Percentiles rank a stretch among this genome's conserved stretches.
Evolutionary conservation across 2,113 vertebrate species (phyloP).

Genomic region (Phylloscopus trochiloides): DNA sequence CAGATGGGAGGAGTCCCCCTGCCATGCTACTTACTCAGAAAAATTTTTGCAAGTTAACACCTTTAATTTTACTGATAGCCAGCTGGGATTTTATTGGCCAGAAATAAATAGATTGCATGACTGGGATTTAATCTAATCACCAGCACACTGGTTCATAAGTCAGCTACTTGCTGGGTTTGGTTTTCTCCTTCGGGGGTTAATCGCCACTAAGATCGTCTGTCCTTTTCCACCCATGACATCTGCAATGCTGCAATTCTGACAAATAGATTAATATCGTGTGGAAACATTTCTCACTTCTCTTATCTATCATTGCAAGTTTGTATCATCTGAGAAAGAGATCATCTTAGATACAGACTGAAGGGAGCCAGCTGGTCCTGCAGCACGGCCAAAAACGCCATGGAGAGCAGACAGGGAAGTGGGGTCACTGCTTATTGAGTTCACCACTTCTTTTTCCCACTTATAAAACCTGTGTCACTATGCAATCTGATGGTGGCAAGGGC

Average conservation of each 20-base stretch:
- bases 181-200: constrained; percentile 44
- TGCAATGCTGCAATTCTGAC: constrained; percentile 14
- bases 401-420: neutral
- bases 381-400: neutral
- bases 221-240: neutral
- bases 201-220: neutral
- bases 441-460: neutral
- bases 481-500: neutral
- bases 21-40: neutral
- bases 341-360: constrained; percentile 23
- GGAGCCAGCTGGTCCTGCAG: constrained; percentile 7
- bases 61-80: neutral
- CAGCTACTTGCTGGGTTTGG: neutral
- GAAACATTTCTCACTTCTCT: constrained; percentile 34
- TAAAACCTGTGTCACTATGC: neutral
- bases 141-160: neutral
- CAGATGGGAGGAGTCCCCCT: neutral
- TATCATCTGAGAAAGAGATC: constrained; percentile 43
- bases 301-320: neutral
- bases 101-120: constrained; percentile 13
- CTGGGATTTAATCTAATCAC: neutral
- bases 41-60: constrained; percentile 50
- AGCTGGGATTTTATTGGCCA: neutral
- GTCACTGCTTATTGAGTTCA: neutral
- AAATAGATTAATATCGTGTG: neutral